Evolutionary conservation across 2,797 vertebrate species (phyloP), one percentile per base, ranked within the genome.

Genomic region (Ctenosaura bakeri): DNA sequence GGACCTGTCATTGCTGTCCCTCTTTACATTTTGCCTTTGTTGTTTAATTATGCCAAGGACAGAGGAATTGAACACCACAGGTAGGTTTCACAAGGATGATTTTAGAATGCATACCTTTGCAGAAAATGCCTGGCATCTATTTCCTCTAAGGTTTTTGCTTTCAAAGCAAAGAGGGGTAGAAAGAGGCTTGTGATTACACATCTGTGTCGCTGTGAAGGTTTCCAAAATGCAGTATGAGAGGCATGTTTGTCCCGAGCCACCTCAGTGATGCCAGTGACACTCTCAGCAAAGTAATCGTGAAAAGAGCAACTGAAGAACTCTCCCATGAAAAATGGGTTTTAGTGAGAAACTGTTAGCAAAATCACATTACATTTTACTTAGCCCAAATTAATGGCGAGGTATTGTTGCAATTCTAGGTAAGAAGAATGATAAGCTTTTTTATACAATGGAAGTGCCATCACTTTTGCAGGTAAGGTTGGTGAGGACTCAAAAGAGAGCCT

Each of bases 331-430:
- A 94, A 0, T 89, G 78, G 83, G 92, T 86, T 94, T 92, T 29
- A 52, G 91, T 90, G 0, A 0, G 84, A 95, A 93, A 46, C 50
- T 26, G 89, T 56, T 93, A 92, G 88, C 4, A 86, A 0, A 82
- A 20, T 12, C 2, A 6, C 86, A 89, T 35, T 92, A 85, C 0
- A 0, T 83, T 91, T 92, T 79, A 50, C 59, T 88, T 89, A 83
- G 90, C 35, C 91, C 38, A 95, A 93, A 93, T 89, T 62, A 91
- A 69, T 76, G 84, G 62, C 26, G 76, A 76, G n/a, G 89, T 83
- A 8, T 0, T 62, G 1, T 62, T 35, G 66, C 22, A 69, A 69
- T 81, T 77, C 74, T 54, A 91, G 87, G 94, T 89, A 62, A 83
- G 73, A 83, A 83, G 54, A 77, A 50, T 77, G 12, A 35, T 6